phyloP scores from a whole-genome alignment of 2,888 invertebrate genomes.

The Phyllotreta cruciferae region DNA sequence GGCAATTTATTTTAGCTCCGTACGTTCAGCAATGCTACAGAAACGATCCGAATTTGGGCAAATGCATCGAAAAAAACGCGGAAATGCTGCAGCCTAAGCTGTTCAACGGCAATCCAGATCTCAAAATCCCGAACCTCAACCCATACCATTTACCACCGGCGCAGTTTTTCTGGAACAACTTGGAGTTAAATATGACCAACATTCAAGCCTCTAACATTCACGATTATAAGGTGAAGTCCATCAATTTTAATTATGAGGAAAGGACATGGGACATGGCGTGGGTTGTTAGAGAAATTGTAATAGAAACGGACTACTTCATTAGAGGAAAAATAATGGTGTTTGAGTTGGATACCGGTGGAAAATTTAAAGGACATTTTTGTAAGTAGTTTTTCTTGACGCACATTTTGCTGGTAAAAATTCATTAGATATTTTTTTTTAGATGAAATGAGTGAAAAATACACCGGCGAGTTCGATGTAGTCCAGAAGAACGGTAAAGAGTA shows the following conservation, averaged over 20 bases:
- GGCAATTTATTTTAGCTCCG: conserved; percentile 63
- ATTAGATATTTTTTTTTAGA: conserved; percentile 58
- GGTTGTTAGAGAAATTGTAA: conserved; percentile 67
- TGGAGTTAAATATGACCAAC: conserved; percentile 37
- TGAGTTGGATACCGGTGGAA: conserved; percentile 67
- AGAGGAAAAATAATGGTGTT: conserved; percentile 73
- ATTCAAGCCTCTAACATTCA: conserved; percentile 5
- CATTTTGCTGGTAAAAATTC: not conserved
- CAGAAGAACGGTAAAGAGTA: conserved; percentile 62
- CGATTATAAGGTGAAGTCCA: conserved; percentile 56
- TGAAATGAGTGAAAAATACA: conserved; percentile 67
- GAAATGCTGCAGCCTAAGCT: conserved; percentile 66
- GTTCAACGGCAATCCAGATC: conserved; percentile 67
- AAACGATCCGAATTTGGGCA: conserved; percentile 65
- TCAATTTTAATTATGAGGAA: conserved; percentile 61
- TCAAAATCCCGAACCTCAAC: conserved; percentile 67
- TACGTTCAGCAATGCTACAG: conserved; percentile 71
- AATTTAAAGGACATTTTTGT: conserved; percentile 1
- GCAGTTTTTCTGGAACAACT: conserved; percentile 62
- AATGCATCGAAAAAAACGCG: conserved; percentile 67
- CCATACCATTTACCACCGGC: too few species aligned
- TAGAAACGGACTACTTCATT: conserved; percentile 69
- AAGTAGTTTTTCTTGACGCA: not conserved
- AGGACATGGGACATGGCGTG: conserved; percentile 65
- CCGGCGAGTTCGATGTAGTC: conserved; percentile 65